phyloP scores from a whole-genome alignment of 2,797 vertebrate species.

The Fratercula arctica region DNA sequence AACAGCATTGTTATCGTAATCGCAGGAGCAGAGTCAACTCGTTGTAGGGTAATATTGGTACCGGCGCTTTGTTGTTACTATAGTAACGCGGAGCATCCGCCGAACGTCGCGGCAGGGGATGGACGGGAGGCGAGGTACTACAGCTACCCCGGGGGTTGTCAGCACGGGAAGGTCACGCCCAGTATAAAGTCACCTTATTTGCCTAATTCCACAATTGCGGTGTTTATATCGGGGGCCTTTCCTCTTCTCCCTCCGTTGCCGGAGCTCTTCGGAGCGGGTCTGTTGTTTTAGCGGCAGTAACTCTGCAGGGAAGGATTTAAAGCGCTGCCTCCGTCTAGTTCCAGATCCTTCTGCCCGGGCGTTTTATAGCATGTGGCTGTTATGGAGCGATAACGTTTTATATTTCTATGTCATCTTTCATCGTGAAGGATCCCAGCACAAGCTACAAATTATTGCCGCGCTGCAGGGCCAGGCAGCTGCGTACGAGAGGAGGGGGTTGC shows the following conservation, averaged over 20 bases:
- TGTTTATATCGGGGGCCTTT: not conserved
- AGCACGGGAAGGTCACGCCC: not conserved
- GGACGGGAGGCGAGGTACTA: constrained; percentile 18
- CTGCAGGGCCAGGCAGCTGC: constrained; percentile 21
- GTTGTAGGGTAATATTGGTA: not conserved
- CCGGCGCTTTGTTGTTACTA: constrained; percentile 1
- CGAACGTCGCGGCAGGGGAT: not conserved
- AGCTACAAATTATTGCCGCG: constrained; percentile 40
- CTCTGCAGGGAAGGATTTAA: constrained; percentile 66
- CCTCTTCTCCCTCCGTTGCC: not conserved
- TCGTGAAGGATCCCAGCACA: constrained; percentile 41
- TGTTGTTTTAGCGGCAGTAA: constrained; percentile 40
- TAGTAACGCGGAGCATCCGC: constrained; percentile 15
- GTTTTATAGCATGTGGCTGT: constrained; percentile 71
- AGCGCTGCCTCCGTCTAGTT: constrained; percentile 42
- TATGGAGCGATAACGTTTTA: constrained; percentile 69
- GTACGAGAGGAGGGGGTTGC: not conserved
- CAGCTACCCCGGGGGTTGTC: not conserved
- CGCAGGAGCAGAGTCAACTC: constrained; percentile 38
- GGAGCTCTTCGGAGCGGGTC: not conserved
- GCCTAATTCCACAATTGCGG: not conserved
- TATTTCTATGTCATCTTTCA: constrained; percentile 69
- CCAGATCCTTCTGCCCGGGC: constrained; percentile 63
- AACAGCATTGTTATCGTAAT: constrained; percentile 46
- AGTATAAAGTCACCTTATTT: not conserved